phyloP scores from a whole-genome alignment of 2,888 invertebrate species.

The Galerucella nymphaeae region DNA sequence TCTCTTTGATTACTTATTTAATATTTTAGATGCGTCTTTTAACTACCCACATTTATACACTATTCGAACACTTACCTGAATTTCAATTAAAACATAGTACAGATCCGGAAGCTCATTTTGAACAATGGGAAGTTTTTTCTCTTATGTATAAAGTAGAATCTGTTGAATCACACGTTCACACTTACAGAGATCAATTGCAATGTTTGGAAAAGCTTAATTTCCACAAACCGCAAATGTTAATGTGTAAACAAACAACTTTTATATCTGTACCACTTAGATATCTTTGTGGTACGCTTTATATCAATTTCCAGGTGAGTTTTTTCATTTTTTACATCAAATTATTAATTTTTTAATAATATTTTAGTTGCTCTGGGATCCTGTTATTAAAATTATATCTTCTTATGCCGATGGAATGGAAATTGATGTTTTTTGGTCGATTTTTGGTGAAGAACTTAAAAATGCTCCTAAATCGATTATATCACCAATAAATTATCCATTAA shows the following conservation, averaged over 20 bases:
- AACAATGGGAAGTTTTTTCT: slow-evolving; percentile 72
- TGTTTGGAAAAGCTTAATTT: slow-evolving; percentile 79
- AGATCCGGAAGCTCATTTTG: slow-evolving; percentile 59
- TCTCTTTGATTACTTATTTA: not conserved
- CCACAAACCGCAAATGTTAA: slow-evolving; percentile 67
- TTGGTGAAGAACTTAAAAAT: slow-evolving; percentile 70
- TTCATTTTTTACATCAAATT: not conserved
- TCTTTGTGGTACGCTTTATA: slow-evolving; percentile 83
- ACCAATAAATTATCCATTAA: slow-evolving; percentile 41
- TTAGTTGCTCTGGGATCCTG: slow-evolving; percentile 88
- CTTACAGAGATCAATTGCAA: slow-evolving; percentile 82
- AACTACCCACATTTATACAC: slow-evolving; percentile 78
- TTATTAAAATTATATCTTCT: slow-evolving; percentile 78
- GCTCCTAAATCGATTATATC: slow-evolving; percentile 66
- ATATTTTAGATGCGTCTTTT: slow-evolving; percentile 73
- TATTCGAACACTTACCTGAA: slow-evolving; percentile 71
- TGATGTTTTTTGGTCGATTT: slow-evolving; percentile 80
- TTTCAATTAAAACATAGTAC: slow-evolving; percentile 62
- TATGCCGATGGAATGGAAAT: slow-evolving; percentile 74
- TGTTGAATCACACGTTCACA: slow-evolving; percentile 77
- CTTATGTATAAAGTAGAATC: slow-evolving; percentile 79
- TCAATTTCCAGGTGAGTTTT: slow-evolving; percentile 73
- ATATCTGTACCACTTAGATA: slow-evolving; percentile 78
- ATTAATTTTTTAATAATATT: not conserved
- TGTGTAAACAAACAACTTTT: slow-evolving; percentile 70